Conservation (phyloP, 2,797 vertebrate species). For the Sebastes itinus region DNA sequence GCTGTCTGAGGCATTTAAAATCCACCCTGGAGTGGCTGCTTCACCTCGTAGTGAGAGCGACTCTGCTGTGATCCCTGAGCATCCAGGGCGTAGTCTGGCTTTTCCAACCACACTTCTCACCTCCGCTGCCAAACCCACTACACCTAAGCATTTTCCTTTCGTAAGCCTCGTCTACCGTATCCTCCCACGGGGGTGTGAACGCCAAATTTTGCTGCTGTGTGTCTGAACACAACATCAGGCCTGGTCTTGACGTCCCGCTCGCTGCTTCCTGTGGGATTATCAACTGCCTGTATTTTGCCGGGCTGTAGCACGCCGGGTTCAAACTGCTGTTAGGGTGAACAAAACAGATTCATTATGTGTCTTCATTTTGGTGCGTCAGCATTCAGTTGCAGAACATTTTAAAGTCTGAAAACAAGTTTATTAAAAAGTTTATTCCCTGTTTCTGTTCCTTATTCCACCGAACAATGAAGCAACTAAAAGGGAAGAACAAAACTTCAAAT, state of each 20-base stretch:
- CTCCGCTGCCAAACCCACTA: conserved; percentile 27
- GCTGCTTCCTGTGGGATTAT: conserved; percentile 48
- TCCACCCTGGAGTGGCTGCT: conserved; percentile 10
- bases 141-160: conserved; percentile 54
- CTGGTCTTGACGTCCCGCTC: conserved; percentile 14
- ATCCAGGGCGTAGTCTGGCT: conserved; percentile 51
- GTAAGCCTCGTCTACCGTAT: background rate
- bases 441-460: background rate
- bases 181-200: conserved; percentile 40
- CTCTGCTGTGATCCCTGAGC: conserved; percentile 37
- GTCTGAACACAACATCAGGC: conserved; percentile 41
- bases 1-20: conserved; percentile 26
- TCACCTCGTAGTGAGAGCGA: conserved; percentile 1
- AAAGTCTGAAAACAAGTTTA: background rate
- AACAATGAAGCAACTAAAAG: background rate
- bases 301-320: background rate
- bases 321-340: background rate
- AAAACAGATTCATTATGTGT: conserved; percentile 3
- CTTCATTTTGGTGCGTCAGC: background rate
- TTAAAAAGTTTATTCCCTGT: background rate
- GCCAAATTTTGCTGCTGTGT: conserved; percentile 20
- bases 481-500: background rate
- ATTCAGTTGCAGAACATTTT: background rate
- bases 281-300: conserved; percentile 26
- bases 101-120: conserved; percentile 51